Conservation (phyloP, 1,140 invertebrate species). For the Drosophila pallidifrons region DNA sequence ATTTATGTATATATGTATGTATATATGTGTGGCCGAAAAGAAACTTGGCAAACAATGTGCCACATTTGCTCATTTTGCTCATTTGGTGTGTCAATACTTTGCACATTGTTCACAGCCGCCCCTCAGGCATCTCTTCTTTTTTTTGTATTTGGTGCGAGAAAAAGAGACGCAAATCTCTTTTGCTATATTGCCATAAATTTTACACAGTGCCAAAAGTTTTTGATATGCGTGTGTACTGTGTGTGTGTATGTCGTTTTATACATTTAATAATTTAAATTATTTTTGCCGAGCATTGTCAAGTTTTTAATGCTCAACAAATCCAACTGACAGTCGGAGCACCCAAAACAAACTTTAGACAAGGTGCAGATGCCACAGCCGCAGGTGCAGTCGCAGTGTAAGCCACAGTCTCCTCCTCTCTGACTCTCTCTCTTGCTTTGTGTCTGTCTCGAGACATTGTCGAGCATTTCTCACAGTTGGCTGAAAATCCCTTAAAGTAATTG, state of each 20-base stretch:
- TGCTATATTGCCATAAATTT: conserved; percentile 60
- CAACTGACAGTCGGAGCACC: conserved; percentile 39
- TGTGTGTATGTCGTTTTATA: conserved; percentile 31
- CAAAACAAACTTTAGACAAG: conserved; percentile 30
- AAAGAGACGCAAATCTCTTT: conserved; percentile 46
- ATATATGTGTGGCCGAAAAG: conserved; percentile 4
- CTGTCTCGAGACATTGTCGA: neutral
- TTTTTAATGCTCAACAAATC: conserved; percentile 57
- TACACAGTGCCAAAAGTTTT: conserved; percentile 65
- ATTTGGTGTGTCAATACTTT: conserved; percentile 79
- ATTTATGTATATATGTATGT: conserved; percentile 62
- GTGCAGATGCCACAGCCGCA: conserved; percentile 12
- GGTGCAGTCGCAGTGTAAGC: neutral
- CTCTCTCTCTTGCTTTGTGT: neutral
- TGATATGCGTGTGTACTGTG: conserved; percentile 41
- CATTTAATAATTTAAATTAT: conserved; percentile 68
- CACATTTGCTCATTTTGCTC: conserved; percentile 66
- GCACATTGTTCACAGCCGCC: conserved; percentile 30
- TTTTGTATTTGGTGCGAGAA: neutral
- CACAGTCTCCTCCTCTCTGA: neutral
- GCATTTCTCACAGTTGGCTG: conserved; percentile 5
- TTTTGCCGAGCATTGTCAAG: conserved; percentile 34
- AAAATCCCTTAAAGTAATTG: conserved; percentile 67
- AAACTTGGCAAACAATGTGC: conserved; percentile 67
- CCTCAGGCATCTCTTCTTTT: too few relatives aligned